Base-by-base conservation (phyloP, 2,113 vertebrate genomes). In the Lepisosteus osseus region DNA sequence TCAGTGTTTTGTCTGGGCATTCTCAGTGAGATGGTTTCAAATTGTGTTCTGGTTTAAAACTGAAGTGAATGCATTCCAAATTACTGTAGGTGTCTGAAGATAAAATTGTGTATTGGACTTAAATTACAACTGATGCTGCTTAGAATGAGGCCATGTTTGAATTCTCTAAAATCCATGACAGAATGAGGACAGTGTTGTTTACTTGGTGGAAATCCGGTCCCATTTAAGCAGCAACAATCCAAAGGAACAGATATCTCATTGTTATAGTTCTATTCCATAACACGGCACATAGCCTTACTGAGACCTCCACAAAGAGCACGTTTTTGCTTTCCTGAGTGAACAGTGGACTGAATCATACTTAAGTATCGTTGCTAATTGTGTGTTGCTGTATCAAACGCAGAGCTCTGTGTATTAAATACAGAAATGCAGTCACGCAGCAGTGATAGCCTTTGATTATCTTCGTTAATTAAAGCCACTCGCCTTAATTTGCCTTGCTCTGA, bases 401-500 rank as follows among this genome's bases (percentile, higher is more conserved):
- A 29, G 29, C 29, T 29, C 29, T 29, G 29, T 29, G 29, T 29
- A 29, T 29, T 29, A 29, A 29, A 29, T 2, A 41, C 70, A 82
- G 62, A 11, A 14, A 61, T 65, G 70, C 44, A 69, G 47, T 80
- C 68, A 71, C 44, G 80, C 43, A 41, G 76, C 67, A 74, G 68
- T 82, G 77, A 81, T 77, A 74, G 80, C 69, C 71, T 85, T 84
- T 83, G 81, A 87, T 80, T 83, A 82, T 63, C 71, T 57, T 69
- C 55, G 68, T 68, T 29, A 29, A 29, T 29, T 29, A 29, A 74
- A 75, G 63, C 72, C 64, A 15, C 14, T 6, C 51, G 66, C 74
- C 84, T 84, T 82, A 77, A 70, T 78, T 77, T 65, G 73, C 81
- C 86, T 84, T 78, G 83, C 86, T 87, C 84, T 83, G 75, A 88